A percentile compares a stretch with the other conserved stretches of the same genome.
Conservation (phyloP, 2,797 vertebrate species). For the Gymnodraco acuticeps region DNA sequence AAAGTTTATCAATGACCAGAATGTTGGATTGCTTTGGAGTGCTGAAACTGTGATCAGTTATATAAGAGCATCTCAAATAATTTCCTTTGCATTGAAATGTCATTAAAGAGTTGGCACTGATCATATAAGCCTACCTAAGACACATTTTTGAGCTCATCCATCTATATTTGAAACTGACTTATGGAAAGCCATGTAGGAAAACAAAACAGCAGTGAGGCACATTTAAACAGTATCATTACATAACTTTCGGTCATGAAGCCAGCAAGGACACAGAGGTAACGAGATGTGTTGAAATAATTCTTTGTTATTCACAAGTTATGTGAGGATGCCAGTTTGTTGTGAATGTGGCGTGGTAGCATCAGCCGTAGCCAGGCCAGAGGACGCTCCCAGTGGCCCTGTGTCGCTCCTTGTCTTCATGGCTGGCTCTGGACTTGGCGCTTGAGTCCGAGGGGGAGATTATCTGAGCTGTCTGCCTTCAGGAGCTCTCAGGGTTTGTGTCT, state of each 20-base stretch:
- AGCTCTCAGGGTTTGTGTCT: constrained; percentile 75
- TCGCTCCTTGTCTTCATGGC: constrained; percentile 61
- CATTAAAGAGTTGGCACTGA: constrained; percentile 17
- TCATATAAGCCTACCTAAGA: constrained; percentile 21
- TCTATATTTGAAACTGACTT: constrained; percentile 20
- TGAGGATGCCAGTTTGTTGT: constrained; percentile 21
- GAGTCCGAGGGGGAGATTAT: constrained; percentile 76
- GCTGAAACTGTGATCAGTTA: constrained; percentile 37
- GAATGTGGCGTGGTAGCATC: constrained; percentile 36
- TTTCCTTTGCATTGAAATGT: constrained; percentile 38
- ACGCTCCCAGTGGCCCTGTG: constrained; percentile 57
- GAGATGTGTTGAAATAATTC: constrained; percentile 21
- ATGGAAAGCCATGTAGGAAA: constrained; percentile 33
- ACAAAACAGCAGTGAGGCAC: constrained; percentile 11
- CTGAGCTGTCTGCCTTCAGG: constrained; percentile 80
- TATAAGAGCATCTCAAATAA: constrained; percentile 36
- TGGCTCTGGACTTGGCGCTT: constrained; percentile 71
- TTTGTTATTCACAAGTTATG: constrained; percentile 19
- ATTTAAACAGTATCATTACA: constrained; percentile 52
- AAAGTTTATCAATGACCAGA: constrained; percentile 48
- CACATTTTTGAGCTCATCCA: constrained; percentile 30
- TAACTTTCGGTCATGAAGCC: constrained; percentile 12
- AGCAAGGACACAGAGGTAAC: constrained; percentile 20
- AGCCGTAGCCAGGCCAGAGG: constrained; percentile 45
- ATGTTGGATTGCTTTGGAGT: constrained; percentile 34